Evolutionary conservation across 2,113 vertebrate genomes (phyloP), one percentile per base, ranked within the genome.

Genomic region (Campylomormyrus tamandua): DNA sequence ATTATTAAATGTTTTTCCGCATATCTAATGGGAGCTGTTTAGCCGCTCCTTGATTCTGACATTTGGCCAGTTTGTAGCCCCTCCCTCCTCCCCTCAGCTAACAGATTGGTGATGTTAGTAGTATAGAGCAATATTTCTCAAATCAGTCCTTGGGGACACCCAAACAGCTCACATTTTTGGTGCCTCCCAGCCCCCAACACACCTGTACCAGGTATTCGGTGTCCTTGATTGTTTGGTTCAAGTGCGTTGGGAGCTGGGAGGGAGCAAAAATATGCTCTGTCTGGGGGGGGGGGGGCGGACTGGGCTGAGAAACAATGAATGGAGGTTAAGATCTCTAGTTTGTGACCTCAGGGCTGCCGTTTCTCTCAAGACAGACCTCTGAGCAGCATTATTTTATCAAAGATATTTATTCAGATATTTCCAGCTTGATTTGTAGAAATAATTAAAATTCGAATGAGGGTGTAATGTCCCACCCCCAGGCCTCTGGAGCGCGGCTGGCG

Each of bases 401-500:
- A 52, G 15, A 19, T 19, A 53, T 53, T 53, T 53, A 53, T 53
- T 53, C 15, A 5, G 52, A 53, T 27, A 27, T 62, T 27, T 62
- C 35, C 66, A 35, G 17, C 17, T 45, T 2, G 77, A 19, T 46
- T 42, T 8, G 9, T 10, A 74, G 27, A 70, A 74, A 35, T 42
- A 1, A 83, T 31, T 5, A 42, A 24, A 56, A 58, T 13, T 27
- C n/a, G 10, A 31, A 31, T 31, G n/a, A 70, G 62, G n/a, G 5
- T 48, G 19, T 46, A 84, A 46, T 84, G 19, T 87, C 62, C 13
- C 24, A 17, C 77, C 91, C 96, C 96, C 92, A 99, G 98, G 83
- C 98, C 98, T 46, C 93, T 99, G 93, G 98, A 99, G 92, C 96
- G 98, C 35, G 98, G 98, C 90, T 99, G 98, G 98, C 95, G 98